phyloP scores from a whole-genome alignment of 2,888 invertebrate species.

The Phymatocera aterrima region DNA sequence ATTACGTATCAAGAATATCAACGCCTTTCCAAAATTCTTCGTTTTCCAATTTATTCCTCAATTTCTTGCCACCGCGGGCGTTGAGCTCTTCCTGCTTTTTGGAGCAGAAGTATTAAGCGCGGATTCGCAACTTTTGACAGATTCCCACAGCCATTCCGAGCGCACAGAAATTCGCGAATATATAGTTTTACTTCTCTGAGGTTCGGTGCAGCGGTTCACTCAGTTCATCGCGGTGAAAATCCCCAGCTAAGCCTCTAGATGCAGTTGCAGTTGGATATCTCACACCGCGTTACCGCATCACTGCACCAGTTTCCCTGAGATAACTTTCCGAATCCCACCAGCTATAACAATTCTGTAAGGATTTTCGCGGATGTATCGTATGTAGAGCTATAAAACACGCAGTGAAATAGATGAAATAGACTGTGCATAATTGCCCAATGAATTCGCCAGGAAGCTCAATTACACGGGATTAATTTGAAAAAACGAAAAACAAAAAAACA shows the following conservation, averaged over 20 bases:
- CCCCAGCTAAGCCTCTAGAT: conserved; percentile 7
- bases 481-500: no score
- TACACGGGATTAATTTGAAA: no score
- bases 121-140: conserved; percentile 18
- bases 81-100: not conserved
- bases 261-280: not conserved
- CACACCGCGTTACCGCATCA: not conserved
- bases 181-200: conserved; percentile 13
- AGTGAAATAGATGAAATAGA: no score
- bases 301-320: not conserved
- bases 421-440: no score
- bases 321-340: not conserved
- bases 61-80: not conserved
- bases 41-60: not conserved
- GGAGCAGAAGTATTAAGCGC: conserved; percentile 1
- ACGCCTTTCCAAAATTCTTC: no score
- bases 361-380: no score
- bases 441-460: no score
- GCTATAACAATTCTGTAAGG: not conserved
- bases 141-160: conserved; percentile 9
- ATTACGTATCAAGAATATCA: no score
- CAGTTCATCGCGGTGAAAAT: conserved; percentile 4
- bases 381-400: no score
- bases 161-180: not conserved
- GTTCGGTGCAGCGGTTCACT: conserved; percentile 8